phyloP scores from a whole-genome alignment of 2,113 vertebrate genomes.

The Cyprichromis sp. region DNA sequence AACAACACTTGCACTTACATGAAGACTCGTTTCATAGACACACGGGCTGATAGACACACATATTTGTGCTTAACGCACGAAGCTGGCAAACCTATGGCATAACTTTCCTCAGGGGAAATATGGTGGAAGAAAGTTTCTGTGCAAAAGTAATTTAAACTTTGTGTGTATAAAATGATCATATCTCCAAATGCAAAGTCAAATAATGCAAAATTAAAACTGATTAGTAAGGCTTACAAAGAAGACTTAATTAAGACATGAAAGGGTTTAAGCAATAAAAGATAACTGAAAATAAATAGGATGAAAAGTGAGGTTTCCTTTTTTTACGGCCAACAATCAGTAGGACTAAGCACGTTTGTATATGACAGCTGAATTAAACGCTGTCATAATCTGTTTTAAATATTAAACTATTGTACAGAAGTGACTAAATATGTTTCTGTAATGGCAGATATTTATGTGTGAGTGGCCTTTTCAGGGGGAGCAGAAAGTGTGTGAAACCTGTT shows the following conservation, averaged over 20 bases:
- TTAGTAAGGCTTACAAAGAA: not conserved
- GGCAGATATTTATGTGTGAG: not conserved
- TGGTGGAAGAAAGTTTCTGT: constrained; percentile 3
- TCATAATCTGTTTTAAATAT: not conserved
- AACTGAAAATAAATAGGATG: constrained; percentile 9
- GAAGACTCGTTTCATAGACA: not conserved
- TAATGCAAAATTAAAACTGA: constrained; percentile 11
- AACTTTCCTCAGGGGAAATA: constrained; percentile 27
- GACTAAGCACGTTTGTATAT: not conserved
- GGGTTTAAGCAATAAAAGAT: constrained; percentile 22
- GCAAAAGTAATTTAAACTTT: constrained; percentile 51
- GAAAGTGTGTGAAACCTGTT: not conserved
- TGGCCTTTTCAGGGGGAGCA: not conserved
- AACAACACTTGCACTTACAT: not conserved
- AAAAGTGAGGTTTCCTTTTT: not conserved
- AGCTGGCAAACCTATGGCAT: not conserved
- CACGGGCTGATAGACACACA: not conserved
- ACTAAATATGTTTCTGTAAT: not conserved
- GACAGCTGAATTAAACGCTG: fast-evolving
- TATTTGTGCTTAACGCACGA: not conserved
- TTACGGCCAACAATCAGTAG: not conserved
- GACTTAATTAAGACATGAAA: constrained; percentile 39
- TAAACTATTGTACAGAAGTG: not conserved
- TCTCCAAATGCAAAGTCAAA: constrained; percentile 30
- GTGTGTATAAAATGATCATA: constrained; percentile 4